These are phyloP conservation scores for Tetragnatha montana DNA, from an alignment of 2,888 invertebrate genomes.

Conservation along the genomic window DNA sequence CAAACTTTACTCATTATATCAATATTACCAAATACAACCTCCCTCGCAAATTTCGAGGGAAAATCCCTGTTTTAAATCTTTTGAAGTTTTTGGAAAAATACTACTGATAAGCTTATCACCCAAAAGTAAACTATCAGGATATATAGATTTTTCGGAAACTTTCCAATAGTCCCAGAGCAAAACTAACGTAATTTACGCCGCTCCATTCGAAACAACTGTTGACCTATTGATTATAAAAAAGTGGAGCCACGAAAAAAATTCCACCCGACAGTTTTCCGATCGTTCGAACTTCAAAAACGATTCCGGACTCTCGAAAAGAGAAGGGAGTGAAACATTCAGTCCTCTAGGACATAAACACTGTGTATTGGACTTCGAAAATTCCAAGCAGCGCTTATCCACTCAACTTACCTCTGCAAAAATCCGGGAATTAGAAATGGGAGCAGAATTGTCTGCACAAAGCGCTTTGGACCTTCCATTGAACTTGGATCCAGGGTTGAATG, in stretches of 20 bases:
- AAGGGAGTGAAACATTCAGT: not conserved
- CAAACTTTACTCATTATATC: no score
- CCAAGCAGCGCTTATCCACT: slow-evolving; percentile 5
- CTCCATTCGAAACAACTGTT: not conserved
- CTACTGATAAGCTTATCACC: no score
- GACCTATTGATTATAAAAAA: not conserved
- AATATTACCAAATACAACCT: no score
- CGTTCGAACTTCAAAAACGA: not conserved
- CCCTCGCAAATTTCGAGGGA: no score
- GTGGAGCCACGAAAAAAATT: not conserved
- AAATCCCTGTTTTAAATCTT: no score
- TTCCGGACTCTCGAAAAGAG: not conserved
- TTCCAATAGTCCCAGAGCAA: not conserved
- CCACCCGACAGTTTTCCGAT: not conserved
- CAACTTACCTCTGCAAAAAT: not conserved
- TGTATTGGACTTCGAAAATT: not conserved
- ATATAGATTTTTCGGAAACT: no score
- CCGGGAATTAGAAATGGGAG: slow-evolving; percentile 30
- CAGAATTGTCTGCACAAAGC: slow-evolving; percentile 23
- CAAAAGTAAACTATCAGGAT: no score
- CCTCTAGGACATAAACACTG: not conserved
- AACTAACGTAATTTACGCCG: not conserved
- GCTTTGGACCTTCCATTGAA: slow-evolving; percentile 1
- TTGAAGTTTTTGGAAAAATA: no score
- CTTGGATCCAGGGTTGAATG: slow-evolving; percentile 7